Evolutionary conservation across 2,113 vertebrate species (phyloP).

Genomic region (Platysteira castanea): DNA sequence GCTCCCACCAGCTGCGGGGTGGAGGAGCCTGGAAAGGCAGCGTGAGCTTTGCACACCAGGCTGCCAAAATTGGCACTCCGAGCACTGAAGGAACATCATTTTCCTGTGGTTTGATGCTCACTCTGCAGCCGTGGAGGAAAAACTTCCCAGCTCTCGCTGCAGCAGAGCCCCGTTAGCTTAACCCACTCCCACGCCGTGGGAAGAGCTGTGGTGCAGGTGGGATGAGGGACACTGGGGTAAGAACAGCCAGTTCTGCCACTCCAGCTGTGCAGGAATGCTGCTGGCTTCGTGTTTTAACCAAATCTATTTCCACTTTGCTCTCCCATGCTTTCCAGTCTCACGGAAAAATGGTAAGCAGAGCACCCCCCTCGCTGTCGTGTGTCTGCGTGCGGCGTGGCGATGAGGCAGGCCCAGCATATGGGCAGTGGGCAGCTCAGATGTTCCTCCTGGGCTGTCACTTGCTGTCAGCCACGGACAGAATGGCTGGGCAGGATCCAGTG

Average conservation of each 20-base stretch:
- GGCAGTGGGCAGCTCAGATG: background rate
- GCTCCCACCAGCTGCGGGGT: accelerated
- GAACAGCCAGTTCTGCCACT: background rate
- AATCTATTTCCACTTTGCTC: constrained; percentile 60
- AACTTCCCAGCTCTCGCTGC: background rate
- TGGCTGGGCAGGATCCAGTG: background rate
- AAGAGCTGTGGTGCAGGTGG: background rate
- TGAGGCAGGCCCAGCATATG: background rate
- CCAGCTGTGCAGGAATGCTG: background rate
- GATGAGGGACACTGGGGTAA: background rate
- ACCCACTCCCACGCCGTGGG: accelerated
- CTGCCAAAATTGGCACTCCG: accelerated
- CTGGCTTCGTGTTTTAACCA: background rate
- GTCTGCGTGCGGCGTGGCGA: background rate
- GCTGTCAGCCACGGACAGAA: background rate
- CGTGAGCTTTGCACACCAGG: background rate
- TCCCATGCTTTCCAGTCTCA: constrained; percentile 89
- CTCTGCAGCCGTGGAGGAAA: background rate
- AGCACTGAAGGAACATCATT: background rate
- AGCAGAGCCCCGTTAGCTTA: background rate
- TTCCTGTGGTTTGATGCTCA: background rate
- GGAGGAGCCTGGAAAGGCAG: background rate
- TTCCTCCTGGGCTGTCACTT: constrained; percentile 18
- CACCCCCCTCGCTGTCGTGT: background rate
- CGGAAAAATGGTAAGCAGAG: constrained; percentile 95